Evolutionary conservation across 2,113 vertebrate genomes (phyloP), one percentile per base, ranked within the genome.

Genomic region (Silurus asotus): DNA sequence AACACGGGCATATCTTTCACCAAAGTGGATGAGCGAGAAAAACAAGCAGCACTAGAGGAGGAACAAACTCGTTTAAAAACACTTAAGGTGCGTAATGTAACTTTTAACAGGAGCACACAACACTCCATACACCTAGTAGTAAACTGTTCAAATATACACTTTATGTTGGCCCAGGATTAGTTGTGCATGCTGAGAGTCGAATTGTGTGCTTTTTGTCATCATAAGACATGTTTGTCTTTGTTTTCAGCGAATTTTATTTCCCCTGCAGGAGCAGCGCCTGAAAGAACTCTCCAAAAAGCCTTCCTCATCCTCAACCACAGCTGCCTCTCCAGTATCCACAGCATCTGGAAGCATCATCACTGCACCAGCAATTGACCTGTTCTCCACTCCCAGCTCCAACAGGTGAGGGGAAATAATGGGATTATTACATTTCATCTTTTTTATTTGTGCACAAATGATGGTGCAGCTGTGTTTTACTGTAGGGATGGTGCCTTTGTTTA

Each of bases 21-120:
- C 89, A 97, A 95, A 96, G 97, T 96, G 88, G 97, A 98, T 89
- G 97, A 99, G 94, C 96, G 97, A 93, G 97, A 99, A 95, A 99
- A 98, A 83, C 97, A 97, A 90, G 97, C 96, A 67, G 97, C 97
- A 0, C 92, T 99, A 84, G 97, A 99, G 89, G 97, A 99, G 92
- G 97, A 99, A 79, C 97, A 99, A 89, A 93, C 96, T 90, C 97
- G 96, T 87, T 94, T 99, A 88, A 97, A 96, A 96, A 95, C 97
- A 91, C 95, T 99, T 92, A 99, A 99, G 95, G 97, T 97, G 93
- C 17, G 89, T 87, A 37, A 86, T 1, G 17, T 15, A 6, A 7
- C n/a, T 80, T 8, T 37, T 19, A 25, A 77, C n/a, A 58, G 19
- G 23, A 28, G 3, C 56, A 80, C 51, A 15, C 2, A 28, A 45